Base-by-base conservation (phyloP, 2,888 invertebrate genomes). In the Monochamus alternatus region DNA sequence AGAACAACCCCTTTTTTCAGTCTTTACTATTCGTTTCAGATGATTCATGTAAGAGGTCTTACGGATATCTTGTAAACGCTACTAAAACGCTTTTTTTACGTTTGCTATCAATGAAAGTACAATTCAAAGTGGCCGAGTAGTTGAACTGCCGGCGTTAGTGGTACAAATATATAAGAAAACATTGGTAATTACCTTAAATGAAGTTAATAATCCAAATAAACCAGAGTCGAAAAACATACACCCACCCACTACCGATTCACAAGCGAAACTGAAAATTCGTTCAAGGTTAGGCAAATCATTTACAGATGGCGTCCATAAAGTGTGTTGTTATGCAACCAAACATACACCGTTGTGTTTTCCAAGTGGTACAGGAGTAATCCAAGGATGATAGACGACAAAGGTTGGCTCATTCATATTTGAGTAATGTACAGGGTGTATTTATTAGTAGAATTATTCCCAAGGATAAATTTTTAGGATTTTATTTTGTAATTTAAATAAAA, bases 241-340 rank as follows among this genome's bases (percentile, higher is more conserved):
- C 86, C 87, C 85, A 86, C 86, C 80, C 87, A 84, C 85, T 72
- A 79, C 80, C 73, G 80, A 72, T 79, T 80, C 84, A 84, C 81
- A 73, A 81, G 79, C 82, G 76, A 81, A 82, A 87, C 87, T 86
- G 83, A 81, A 79, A 71, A 64, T 73, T 76, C 59, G 60, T 73
- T 68, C 14, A 14, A n/a, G 14, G 14, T 55, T 55, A 7, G 14
- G 14, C 5, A 55, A 14, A 4, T 3, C 14, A 55, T 55, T 2
- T 14, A 22, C 68, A 75, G 69, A 74, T 77, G 77, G 77, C 77
- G 77, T 62, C 62, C 3, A 10, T 10, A 7, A 52, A 51, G 47
- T 3, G 47, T 0, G n/a, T 58, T 8, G 9, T 3, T 76, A 76
- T 47, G 79, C 81, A 79, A 73, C 77, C 63, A 59, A 44, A 10